These are phyloP conservation scores for Terebella lapidaria DNA, from an alignment of 2,888 invertebrate genomes.

Conservation along the genomic window DNA sequence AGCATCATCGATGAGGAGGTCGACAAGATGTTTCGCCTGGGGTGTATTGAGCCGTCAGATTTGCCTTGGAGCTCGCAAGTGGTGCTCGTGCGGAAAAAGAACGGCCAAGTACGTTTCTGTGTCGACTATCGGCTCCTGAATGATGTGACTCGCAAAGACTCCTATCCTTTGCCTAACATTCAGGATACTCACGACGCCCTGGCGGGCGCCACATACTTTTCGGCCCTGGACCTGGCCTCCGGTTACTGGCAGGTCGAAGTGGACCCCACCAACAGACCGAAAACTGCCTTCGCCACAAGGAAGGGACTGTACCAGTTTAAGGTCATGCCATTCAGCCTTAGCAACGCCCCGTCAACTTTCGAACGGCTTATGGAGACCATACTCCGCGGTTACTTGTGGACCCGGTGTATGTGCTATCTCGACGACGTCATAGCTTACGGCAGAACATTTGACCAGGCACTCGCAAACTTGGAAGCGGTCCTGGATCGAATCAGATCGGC, in stretches of 20 bases:
- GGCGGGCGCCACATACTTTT: constrained; percentile 23
- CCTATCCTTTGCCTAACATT: constrained; percentile 20
- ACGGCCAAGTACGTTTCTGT: constrained; percentile 17
- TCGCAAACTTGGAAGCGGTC: constrained; percentile 2
- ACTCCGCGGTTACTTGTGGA: neutral
- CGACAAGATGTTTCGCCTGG: constrained; percentile 3
- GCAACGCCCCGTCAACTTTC: constrained; percentile 8
- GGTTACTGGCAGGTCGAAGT: constrained; percentile 30
- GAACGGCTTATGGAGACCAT: constrained; percentile 6
- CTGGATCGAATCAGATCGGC: no score
- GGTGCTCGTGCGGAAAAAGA: constrained; percentile 17
- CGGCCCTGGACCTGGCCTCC: constrained; percentile 20
- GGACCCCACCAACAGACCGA: neutral
- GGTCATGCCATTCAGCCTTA: constrained; percentile 4
- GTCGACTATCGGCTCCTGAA: constrained; percentile 20
- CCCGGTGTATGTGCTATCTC: constrained; percentile 5
- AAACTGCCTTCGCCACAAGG: constrained; percentile 11
- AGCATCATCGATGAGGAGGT: no score
- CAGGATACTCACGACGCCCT: constrained; percentile 19
- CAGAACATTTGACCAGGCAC: constrained; percentile 4
- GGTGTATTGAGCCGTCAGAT: constrained; percentile 4
- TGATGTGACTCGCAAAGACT: constrained; percentile 17
- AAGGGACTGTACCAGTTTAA: constrained; percentile 7
- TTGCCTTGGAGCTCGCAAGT: constrained; percentile 10
- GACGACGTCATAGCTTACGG: constrained; percentile 11